Conservation (phyloP, 2,888 invertebrate genomes). For the Ennomos erosarius region DNA sequence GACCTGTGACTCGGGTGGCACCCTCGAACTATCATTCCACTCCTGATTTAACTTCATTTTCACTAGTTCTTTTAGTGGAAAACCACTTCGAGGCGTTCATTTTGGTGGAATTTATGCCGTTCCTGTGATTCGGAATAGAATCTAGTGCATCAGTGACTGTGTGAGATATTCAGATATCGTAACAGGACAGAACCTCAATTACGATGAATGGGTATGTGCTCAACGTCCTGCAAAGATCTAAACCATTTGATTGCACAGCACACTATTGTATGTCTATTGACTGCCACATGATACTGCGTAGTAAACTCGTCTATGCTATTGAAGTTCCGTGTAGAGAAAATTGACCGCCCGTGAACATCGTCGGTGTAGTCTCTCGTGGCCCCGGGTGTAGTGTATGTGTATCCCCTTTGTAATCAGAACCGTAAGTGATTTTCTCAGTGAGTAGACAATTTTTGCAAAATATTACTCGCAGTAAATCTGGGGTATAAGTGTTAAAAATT, state of each 20-base stretch:
- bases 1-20: slow-evolving; percentile 64
- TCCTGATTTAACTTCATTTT: slow-evolving; percentile 49
- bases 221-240: slow-evolving; percentile 39
- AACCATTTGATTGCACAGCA: slow-evolving; percentile 38
- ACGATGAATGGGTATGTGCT: slow-evolving; percentile 36
- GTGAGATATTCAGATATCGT: slow-evolving; percentile 27
- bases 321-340: slow-evolving; percentile 33
- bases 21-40: slow-evolving; percentile 54
- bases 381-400: slow-evolving; percentile 24
- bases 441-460: slow-evolving; percentile 22
- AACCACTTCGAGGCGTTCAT: slow-evolving; percentile 19
- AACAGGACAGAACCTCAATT: slow-evolving; percentile 33
- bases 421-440: slow-evolving; percentile 30
- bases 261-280: slow-evolving; percentile 34
- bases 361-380: slow-evolving; percentile 26
- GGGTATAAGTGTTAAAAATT: slow-evolving; percentile 5
- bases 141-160: slow-evolving; percentile 19
- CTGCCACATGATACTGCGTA: slow-evolving; percentile 10
- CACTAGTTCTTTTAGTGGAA: slow-evolving; percentile 28
- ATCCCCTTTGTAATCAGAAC: slow-evolving; percentile 37
- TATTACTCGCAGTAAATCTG: slow-evolving; percentile 14
- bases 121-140: slow-evolving; percentile 8
- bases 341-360: slow-evolving; percentile 36
- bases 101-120: slow-evolving; percentile 9
- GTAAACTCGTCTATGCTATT: slow-evolving; percentile 18